phyloP scores from a whole-genome alignment of 2,797 vertebrate species.

The Gadopsis bispinosus region DNA sequence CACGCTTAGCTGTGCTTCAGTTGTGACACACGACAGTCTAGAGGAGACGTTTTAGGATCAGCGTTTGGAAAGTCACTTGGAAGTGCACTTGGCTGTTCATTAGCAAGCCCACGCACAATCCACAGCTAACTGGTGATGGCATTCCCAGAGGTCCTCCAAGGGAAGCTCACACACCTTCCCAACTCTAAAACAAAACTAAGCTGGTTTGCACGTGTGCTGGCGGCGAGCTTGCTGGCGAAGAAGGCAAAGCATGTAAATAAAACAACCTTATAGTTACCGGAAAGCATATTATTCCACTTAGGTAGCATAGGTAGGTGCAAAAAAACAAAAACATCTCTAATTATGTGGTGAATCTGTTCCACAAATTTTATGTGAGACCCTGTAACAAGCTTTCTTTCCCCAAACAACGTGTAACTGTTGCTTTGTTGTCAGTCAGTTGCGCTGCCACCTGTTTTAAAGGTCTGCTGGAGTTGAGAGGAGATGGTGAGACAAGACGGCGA shows the following conservation, averaged over 20 bases:
- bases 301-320: background rate
- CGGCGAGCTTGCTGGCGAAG: no score
- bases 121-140: background rate
- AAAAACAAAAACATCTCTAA: background rate
- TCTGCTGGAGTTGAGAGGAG: constrained; percentile 15
- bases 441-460: constrained; percentile 25
- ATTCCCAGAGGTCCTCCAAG: background rate
- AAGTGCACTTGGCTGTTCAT: background rate
- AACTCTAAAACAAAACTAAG: background rate
- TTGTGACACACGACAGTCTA: background rate
- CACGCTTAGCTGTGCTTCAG: background rate
- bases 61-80: background rate
- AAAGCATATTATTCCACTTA: background rate
- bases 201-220: no score
- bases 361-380: background rate
- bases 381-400: background rate
- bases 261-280: no score
- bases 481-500: constrained; percentile 4
- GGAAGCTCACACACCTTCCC: background rate
- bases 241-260: background rate
- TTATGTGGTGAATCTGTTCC: background rate
- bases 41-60: background rate
- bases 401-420: background rate
- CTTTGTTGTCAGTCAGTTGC: background rate
- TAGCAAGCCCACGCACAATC: background rate